phyloP scores from a whole-genome alignment of 2,113 vertebrate genomes.

The Cricetomys ansorgei region DNA sequence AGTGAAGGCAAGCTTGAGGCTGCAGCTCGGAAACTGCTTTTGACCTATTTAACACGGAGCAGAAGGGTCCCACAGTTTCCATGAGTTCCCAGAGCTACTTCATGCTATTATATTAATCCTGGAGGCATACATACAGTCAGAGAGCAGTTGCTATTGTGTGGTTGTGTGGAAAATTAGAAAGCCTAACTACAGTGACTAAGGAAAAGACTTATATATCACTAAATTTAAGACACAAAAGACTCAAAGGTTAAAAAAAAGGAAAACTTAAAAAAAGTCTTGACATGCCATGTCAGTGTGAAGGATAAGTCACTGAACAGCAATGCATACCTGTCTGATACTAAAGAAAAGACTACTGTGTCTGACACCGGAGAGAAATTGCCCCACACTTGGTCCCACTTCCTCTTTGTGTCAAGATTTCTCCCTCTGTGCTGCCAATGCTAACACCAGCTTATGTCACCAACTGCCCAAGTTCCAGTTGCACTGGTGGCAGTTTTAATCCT shows the following conservation, averaged over 20 bases:
- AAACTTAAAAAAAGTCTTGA: slow-evolving; percentile 42
- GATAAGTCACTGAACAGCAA: slow-evolving; percentile 43
- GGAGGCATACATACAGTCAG: neutral
- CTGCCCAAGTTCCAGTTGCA: slow-evolving; percentile 36
- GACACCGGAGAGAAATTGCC: slow-evolving; percentile 71
- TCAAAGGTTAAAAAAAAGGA: slow-evolving; percentile 52
- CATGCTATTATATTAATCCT: neutral
- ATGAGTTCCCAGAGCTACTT: neutral
- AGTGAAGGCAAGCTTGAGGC: slow-evolving; percentile 2
- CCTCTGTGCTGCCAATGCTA: slow-evolving; percentile 67
- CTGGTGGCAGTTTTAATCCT: slow-evolving; percentile 62
- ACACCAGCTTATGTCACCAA: slow-evolving; percentile 59
- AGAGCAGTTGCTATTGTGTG: neutral
- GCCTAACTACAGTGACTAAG: neutral
- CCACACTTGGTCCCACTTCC: slow-evolving; percentile 59
- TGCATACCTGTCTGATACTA: slow-evolving; percentile 49
- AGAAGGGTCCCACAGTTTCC: neutral
- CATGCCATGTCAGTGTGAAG: neutral
- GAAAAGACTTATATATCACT: neutral
- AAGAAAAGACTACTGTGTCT: slow-evolving; percentile 79
- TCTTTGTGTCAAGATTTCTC: slow-evolving; percentile 64
- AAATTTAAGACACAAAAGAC: neutral
- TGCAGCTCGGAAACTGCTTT: neutral
- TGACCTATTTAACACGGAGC: neutral
- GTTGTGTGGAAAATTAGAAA: neutral